Base-by-base conservation (phyloP, 2,113 vertebrate species). In the Lepus americanus region DNA sequence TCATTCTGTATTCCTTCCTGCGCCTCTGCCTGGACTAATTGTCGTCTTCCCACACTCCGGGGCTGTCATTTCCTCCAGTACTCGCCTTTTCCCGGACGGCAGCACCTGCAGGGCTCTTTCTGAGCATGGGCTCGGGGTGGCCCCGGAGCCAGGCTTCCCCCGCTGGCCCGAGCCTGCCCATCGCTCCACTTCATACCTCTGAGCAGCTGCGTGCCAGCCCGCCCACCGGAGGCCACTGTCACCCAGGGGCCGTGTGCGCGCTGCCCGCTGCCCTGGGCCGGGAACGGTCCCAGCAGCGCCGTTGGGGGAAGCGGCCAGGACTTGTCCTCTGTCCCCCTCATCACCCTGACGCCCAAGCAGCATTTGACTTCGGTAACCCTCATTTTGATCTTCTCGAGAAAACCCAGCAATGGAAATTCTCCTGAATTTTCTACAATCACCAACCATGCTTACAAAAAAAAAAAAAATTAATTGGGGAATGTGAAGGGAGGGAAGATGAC, bases 1-100 rank as follows among this genome's bases (percentile, higher is more conserved):
- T 96, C 95, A 94, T 91, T 97, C 95, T 94, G 90, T 95, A 97
- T 95, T 97, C 96, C 95, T 97, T 97, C 96, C 97, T 97, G 95
- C 76, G 88, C 64, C 88, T 90, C 95, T 92, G 90, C 88, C 96
- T 92, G 61, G 88, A 70, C 96, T 97, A 92, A 96, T 96, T 95
- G 95, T 93, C 63, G 88, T 96, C 96, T 95, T 79, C 96, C 95
- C 97, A 97, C 96, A 91, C 94, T 77, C 66, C 49, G 16, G 80
- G 72, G 67, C 88, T 95, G 97, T 96, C 80, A 96, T 97, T 97
- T 97, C 95, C 96, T 96, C 91, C 17, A 29, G 59, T 72, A 73
- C 78, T 39, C 3, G 33, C 89, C 66, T 90, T 80, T 74, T 93
- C 84, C 36, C 77, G 14, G 14, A 4, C 14, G 80, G 85, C 85